Base-by-base conservation (phyloP, 2,888 invertebrate species). In the Temnothorax ravouxi region DNA sequence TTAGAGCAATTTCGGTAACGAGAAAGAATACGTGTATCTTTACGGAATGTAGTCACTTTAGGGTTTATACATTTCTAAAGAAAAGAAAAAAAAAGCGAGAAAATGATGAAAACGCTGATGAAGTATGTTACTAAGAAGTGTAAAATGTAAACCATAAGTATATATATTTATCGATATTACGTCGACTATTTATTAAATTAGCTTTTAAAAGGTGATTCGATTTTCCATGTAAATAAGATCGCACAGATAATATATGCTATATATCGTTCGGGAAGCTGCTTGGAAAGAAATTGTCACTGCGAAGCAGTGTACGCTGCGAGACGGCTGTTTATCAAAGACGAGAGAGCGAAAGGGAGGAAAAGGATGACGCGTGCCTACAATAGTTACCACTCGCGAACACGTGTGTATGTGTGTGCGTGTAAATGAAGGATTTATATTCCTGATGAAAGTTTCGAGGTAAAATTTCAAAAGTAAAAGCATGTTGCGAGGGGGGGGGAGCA, bases 341-440 rank as follows among this genome's bases (percentile, higher is more conserved):
- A 86, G 62, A 83, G 61, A 83, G 62, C 56, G n/a, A 76, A 47
- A 56, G 47, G 18, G 21, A 71, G 25, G 25, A 71, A 84, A 66
- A 59, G 64, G 77, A 83, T 77, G 88, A 90, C 84, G 88, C 86
- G 92, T 91, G 91, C 90, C 92, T 91, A 90, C 87, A 87, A 88
- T 90, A 91, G 91, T 91, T 91, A 91, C 92, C 91, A 91, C 84
- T 90, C 74, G 84, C 71, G 66, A 77, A 47, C 13, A 13, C 21
- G 64, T 15, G 41, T 66, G 15, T 38, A 11, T 41, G 66, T 66
- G 13, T 21, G 74, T 83, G 71, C 84, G 87, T 85, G 67, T 88
- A 85, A 34, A 84, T 86, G 79, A 77, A 25, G 71, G 18, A 89
- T 87, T 90, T 90, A 86, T 83, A 67, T 67, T 44, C 2, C 18